A percentile compares a stretch with the other conserved stretches of the same genome.
phyloP scores from a whole-genome alignment of 2,797 vertebrate genomes.

The Dipus sagitta region DNA sequence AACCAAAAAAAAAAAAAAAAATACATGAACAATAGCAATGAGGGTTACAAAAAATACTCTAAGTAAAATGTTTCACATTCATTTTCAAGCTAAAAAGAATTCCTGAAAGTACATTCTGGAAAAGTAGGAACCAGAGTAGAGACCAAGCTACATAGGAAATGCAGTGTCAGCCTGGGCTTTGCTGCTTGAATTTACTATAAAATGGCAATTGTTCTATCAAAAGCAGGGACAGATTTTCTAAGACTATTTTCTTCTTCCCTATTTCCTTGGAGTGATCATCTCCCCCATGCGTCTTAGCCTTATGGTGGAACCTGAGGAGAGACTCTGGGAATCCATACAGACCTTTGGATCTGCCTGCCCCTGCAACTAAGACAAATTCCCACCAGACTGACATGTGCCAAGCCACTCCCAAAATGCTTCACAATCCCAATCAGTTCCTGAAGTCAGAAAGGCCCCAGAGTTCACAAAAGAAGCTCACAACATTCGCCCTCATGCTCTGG shows the following conservation, averaged over 20 bases:
- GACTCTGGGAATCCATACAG: background rate
- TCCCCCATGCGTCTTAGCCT: background rate
- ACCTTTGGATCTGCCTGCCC: background rate
- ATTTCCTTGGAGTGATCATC: background rate
- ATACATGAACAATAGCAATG: constrained; percentile 56
- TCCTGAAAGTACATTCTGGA: constrained; percentile 5
- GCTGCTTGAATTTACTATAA: background rate
- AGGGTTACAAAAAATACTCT: constrained; percentile 51
- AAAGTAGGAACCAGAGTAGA: background rate
- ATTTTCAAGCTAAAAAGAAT: background rate
- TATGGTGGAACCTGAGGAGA: background rate
- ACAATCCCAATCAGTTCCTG: background rate
- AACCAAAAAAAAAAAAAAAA: no score
- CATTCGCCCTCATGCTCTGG: background rate
- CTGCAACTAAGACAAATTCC: background rate
- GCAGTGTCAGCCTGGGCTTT: background rate
- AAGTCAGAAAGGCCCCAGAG: background rate
- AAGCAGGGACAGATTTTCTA: constrained; percentile 48
- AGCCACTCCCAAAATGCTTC: background rate
- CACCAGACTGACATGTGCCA: background rate
- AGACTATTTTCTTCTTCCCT: background rate
- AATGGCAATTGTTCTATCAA: background rate
- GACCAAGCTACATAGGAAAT: background rate
- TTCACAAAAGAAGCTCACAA: background rate
- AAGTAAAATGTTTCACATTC: background rate